Conservation (phyloP, 2,113 vertebrate species). For the Pachypanchax playfairii region DNA sequence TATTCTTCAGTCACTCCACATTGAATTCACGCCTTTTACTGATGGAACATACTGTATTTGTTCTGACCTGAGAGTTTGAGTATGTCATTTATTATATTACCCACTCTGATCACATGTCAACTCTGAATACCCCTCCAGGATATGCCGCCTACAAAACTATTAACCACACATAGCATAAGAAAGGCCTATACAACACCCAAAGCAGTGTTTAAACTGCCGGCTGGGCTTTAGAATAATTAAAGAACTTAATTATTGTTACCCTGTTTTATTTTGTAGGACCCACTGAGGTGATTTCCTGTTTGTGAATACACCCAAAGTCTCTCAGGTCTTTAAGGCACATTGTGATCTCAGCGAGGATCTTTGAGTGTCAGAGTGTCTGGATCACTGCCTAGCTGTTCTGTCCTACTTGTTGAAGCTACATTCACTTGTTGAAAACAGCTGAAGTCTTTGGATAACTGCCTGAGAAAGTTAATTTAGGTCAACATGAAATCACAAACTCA, state of each 20-base stretch:
- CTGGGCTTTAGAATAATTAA: slow-evolving; percentile 11
- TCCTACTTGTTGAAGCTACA: slow-evolving; percentile 18
- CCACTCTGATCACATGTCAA: slow-evolving; percentile 31
- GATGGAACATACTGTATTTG: slow-evolving; percentile 36
- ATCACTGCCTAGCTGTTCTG: slow-evolving; percentile 23
- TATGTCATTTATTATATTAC: slow-evolving; percentile 25
- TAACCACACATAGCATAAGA: not conserved
- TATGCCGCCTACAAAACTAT: not conserved
- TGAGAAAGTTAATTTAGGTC: not conserved
- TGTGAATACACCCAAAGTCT: slow-evolving; percentile 10
- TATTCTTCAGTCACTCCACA: not conserved
- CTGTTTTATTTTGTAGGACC: slow-evolving; percentile 6
- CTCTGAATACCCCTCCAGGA: slow-evolving; percentile 19
- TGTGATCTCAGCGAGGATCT: slow-evolving; percentile 30
- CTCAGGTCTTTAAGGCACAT: slow-evolving; percentile 31
- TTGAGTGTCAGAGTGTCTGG: slow-evolving; percentile 17
- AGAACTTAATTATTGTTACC: not conserved
- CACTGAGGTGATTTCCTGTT: slow-evolving; percentile 8
- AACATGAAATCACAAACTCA: slow-evolving; percentile 12
- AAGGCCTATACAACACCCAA: not conserved
- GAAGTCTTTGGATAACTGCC: slow-evolving; percentile 12
- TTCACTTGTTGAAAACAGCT: slow-evolving; percentile 12
- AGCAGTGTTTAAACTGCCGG: not conserved
- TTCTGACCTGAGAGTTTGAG: slow-evolving; percentile 13
- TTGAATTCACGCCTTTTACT: not conserved